phyloP scores from a whole-genome alignment of 1,140 invertebrate species.

The Chlorops oryzae region DNA sequence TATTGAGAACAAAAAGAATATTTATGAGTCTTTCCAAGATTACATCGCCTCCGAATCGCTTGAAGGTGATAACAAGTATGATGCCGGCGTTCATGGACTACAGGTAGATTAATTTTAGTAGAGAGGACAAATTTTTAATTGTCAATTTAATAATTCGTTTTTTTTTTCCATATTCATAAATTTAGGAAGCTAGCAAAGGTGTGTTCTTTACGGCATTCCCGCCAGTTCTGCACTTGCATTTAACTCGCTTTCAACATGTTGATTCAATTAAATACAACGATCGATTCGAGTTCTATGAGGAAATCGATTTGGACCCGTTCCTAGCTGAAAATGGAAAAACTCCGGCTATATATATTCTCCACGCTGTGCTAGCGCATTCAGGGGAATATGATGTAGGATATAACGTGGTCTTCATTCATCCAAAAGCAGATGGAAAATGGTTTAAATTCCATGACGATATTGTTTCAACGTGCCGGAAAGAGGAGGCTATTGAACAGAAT shows the following conservation, averaged over 20 bases:
- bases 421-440: conserved; percentile 87
- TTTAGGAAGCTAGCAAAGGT: conserved; percentile 93
- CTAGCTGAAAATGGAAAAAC: conserved; percentile 70
- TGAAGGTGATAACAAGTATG: too few relatives aligned
- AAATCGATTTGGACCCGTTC: conserved; percentile 75
- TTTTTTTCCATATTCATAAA: too few relatives aligned
- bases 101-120: too few relatives aligned
- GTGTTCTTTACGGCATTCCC: conserved; percentile 93
- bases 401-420: conserved; percentile 98
- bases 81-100: conserved; percentile 74
- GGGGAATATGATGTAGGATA: conserved; percentile 98
- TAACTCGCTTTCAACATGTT: conserved; percentile 97
- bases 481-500: conserved; percentile 94
- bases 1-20: too few relatives aligned
- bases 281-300: conserved; percentile 89
- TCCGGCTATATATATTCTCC: conserved; percentile 83
- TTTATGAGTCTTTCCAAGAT: too few relatives aligned
- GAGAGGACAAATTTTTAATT: too few relatives aligned
- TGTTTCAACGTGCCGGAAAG: conserved; percentile 86
- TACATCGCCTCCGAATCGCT: too few relatives aligned
- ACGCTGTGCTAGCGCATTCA: conserved; percentile 94
- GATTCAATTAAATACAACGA: conserved; percentile 97
- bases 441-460: conserved; percentile 99
- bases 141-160: too few relatives aligned
- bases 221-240: conserved; percentile 89